Percentiles rank a stretch among this genome's conserved stretches.
phyloP scores from a whole-genome alignment of 2,797 vertebrate species.

The Siniperca obscura region DNA sequence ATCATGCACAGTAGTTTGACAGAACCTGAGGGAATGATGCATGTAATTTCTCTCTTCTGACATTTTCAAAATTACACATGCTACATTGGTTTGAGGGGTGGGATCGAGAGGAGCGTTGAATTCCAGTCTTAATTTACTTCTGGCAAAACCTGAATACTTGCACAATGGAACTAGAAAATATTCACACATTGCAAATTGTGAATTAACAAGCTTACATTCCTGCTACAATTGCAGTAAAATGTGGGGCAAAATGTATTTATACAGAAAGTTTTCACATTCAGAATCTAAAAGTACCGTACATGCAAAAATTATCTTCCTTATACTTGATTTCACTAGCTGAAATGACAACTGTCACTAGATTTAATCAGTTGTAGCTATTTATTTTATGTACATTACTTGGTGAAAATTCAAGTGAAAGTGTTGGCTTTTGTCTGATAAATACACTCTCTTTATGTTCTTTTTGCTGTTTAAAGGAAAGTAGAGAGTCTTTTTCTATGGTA shows the following conservation, averaged over 20 bases:
- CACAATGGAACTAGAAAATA: not conserved
- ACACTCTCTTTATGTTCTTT: not conserved
- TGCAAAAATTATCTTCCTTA: not conserved
- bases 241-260: not conserved
- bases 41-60: conserved; percentile 26
- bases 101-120: not conserved
- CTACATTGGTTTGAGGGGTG: not conserved
- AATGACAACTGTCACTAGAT: not conserved
- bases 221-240: not conserved
- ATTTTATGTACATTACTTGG: not conserved
- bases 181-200: not conserved
- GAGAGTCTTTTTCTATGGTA: not conserved
- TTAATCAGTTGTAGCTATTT: not conserved
- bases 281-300: not conserved
- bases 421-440: not conserved
- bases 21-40: conserved; percentile 21
- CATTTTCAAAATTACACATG: conserved; percentile 31
- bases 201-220: not conserved
- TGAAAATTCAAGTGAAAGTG: not conserved
- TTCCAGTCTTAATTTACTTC: not conserved
- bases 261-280: not conserved
- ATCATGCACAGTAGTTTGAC: conserved; percentile 6
- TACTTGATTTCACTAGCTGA: not conserved
- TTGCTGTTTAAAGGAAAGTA: not conserved
- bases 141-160: not conserved